These are phyloP conservation scores for Jacana jacana DNA, from an alignment of 2,113 vertebrate species.

Conservation along the genomic window DNA sequence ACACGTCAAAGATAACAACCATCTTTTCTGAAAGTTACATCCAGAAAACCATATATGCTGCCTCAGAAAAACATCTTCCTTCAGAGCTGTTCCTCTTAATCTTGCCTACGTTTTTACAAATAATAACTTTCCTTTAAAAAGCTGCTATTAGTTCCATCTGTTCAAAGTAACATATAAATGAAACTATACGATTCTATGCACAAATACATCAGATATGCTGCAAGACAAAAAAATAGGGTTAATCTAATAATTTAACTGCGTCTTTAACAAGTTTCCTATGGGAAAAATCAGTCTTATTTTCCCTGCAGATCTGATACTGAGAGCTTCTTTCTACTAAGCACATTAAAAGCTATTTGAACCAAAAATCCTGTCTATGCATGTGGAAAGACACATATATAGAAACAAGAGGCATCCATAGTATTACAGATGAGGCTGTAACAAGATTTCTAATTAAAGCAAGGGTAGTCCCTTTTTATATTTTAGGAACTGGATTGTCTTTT, in stretches of 20 bases:
- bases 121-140: not conserved
- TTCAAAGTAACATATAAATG: conserved; percentile 11
- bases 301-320: conserved; percentile 24
- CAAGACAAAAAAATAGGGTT: conserved; percentile 12
- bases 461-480: not conserved
- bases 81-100: conserved; percentile 1
- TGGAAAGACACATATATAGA: not conserved
- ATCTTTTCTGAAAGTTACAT: not conserved
- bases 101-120: conserved; percentile 45
- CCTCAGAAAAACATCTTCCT: not conserved
- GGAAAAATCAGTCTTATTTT: conserved; percentile 59
- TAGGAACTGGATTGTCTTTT: not conserved
- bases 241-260: conserved; percentile 35
- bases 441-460: conserved; percentile 22
- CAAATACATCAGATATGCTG: not conserved
- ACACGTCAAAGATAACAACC: not conserved
- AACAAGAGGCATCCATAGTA: not conserved
- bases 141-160: not conserved
- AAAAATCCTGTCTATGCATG: not conserved
- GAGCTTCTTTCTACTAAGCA: conserved; percentile 19
- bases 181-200: not conserved
- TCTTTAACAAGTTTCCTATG: conserved; percentile 48
- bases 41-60: not conserved
- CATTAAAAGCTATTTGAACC: conserved; percentile 34
- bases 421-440: not conserved